Percentiles rank a stretch among this genome's conserved stretches.
Conservation (phyloP, 2,888 invertebrate genomes). For the Asteroscopus sphinx region DNA sequence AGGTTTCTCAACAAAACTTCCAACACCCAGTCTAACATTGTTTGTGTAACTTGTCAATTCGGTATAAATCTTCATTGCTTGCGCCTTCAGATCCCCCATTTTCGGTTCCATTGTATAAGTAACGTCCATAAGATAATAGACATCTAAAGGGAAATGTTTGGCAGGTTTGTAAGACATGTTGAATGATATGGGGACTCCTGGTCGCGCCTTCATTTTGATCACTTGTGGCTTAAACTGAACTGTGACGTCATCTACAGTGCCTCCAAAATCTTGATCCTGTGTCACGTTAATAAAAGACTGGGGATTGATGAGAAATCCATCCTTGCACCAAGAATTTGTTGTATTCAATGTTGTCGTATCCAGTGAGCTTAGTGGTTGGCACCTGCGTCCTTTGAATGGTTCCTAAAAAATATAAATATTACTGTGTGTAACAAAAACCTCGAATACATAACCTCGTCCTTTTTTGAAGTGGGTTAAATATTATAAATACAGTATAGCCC, state of each 20-base stretch:
- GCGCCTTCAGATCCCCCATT: conserved; percentile 83
- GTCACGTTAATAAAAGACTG: background rate
- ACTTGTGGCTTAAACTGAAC: conserved; percentile 90
- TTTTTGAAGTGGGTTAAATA: too few species aligned
- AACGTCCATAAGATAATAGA: conserved; percentile 95
- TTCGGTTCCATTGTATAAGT: conserved; percentile 93
- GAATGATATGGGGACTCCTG: conserved; percentile 78
- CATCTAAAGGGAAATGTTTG: conserved; percentile 94
- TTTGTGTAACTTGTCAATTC: conserved; percentile 89
- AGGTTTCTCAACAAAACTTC: conserved; percentile 92
- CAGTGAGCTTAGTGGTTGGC: conserved; percentile 54
- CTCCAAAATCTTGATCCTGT: conserved; percentile 39
- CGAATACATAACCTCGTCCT: too few species aligned
- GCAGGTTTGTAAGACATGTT: conserved; percentile 90
- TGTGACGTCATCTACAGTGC: conserved; percentile 20
- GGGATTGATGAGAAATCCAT: conserved; percentile 53
- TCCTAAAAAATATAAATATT: conserved; percentile 52
- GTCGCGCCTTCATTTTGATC: conserved; percentile 83
- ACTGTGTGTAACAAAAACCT: too few species aligned
- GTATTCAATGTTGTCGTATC: conserved; percentile 6
- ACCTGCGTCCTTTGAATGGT: conserved; percentile 54
- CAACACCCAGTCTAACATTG: conserved; percentile 92
- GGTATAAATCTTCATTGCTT: conserved; percentile 84
- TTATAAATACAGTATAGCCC: too few species aligned
- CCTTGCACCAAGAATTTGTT: conserved; percentile 64